A percentile compares a stretch with the other conserved stretches of the same genome.
phyloP scores from a whole-genome alignment of 2,797 vertebrate genomes.

The Muscicapa comitata region DNA sequence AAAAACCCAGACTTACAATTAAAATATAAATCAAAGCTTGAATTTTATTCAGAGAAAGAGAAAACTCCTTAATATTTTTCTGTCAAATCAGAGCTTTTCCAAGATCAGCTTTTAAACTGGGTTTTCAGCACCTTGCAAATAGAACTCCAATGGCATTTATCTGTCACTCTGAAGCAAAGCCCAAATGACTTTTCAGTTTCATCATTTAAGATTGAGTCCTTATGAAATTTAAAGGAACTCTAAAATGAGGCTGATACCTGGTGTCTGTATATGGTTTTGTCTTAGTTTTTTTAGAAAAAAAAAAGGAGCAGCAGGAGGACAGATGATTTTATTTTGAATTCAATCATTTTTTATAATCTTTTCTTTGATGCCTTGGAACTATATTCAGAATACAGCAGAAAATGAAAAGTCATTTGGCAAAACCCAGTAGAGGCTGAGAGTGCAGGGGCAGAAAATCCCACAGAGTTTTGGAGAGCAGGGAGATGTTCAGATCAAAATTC shows the following conservation, averaged over 20 bases:
- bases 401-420: neutral
- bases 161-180: neutral
- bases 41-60: neutral
- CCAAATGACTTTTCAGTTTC: neutral
- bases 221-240: neutral
- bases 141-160: neutral
- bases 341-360: accelerated
- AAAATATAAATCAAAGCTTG: neutral
- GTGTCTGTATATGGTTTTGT: accelerated
- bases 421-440: neutral
- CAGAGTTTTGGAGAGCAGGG: neutral
- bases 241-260: neutral
- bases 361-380: neutral
- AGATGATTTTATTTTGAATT: neutral
- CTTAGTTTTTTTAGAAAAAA: no score
- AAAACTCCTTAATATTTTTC: neutral
- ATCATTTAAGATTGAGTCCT: neutral
- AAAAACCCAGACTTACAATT: neutral
- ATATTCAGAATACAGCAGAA: neutral
- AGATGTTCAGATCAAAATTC: neutral
- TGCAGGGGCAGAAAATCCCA: neutral
- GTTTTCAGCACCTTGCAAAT: neutral
- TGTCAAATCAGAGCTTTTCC: neutral
- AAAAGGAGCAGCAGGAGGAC: accelerated
- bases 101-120: neutral